Conservation (phyloP, 2,888 invertebrate genomes). For the Patella caerulea region DNA sequence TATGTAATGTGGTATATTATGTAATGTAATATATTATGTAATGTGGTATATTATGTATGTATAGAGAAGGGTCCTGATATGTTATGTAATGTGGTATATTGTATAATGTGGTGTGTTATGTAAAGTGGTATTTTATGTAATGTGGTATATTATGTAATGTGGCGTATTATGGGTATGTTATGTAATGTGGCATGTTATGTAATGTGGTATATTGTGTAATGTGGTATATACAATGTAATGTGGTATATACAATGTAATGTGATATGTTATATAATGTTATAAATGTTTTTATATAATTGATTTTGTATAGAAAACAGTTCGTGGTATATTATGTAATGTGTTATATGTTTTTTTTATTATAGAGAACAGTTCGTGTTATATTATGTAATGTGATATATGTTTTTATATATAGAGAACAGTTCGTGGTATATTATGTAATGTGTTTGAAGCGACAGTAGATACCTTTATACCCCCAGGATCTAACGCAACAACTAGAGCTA, state of each 20-base stretch:
- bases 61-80: not conserved
- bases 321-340: not conserved
- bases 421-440: constrained; percentile 58
- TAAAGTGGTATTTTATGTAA: too few species aligned
- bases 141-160: too few species aligned
- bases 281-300: constrained; percentile 48
- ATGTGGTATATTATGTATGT: not conserved
- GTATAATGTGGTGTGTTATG: too few species aligned
- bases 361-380: constrained; percentile 60
- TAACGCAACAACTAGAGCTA: constrained; percentile 33
- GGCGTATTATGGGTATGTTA: constrained; percentile 45
- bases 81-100: not conserved
- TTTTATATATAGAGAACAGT: constrained; percentile 50
- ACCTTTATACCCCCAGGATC: constrained; percentile 44
- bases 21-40: not conserved
- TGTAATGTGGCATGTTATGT: constrained; percentile 57
- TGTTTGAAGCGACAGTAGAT: constrained; percentile 50
- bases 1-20: not conserved
- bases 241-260: constrained; percentile 27
- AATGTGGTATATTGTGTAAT: not conserved
- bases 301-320: constrained; percentile 14
- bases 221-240: too few species aligned
- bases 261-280: constrained; percentile 60
- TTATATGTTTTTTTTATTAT: constrained; percentile 10
- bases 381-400: constrained; percentile 59